Percentiles rank a stretch among this genome's conserved stretches.
Evolutionary conservation across 35 echinoderm and acorn worm species (phyloP).

Genomic region (Chiridota heheva): DNA sequence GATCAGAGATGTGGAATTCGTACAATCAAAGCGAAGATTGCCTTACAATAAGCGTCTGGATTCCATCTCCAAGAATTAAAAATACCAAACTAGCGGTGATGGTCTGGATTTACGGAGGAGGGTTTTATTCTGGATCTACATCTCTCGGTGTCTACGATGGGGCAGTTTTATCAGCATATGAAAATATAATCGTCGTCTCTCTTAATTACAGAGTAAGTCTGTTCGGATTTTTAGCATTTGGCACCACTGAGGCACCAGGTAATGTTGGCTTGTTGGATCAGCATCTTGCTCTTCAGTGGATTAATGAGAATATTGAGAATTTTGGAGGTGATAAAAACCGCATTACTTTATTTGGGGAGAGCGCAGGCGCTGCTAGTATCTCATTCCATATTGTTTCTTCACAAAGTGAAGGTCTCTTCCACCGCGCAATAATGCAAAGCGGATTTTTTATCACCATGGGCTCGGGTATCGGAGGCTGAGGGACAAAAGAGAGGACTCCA

Average conservation of each 20-base stretch:
- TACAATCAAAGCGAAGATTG: slow-evolving; percentile 72
- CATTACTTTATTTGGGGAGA: slow-evolving; percentile 89
- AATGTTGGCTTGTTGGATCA: slow-evolving; percentile 86
- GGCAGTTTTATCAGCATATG: slow-evolving; percentile 64
- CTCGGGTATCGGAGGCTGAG: slow-evolving; percentile 53
- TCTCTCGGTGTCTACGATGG: slow-evolving; percentile 91
- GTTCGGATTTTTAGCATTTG: slow-evolving; percentile 83
- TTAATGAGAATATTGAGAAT: slow-evolving; percentile 73
- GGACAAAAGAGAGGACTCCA: slow-evolving; percentile 49
- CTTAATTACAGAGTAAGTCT: slow-evolving; percentile 88
- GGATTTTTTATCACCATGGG: slow-evolving; percentile 70
- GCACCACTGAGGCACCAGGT: slow-evolving; percentile 63
- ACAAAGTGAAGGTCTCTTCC: slow-evolving; percentile 57
- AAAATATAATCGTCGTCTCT: slow-evolving; percentile 82
- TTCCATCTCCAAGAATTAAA: slow-evolving; percentile 43
- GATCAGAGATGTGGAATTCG: slow-evolving; percentile 72
- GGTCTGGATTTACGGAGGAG: slow-evolving; percentile 93
- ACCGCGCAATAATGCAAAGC: slow-evolving; percentile 83
- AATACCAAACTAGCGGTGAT: slow-evolving; percentile 58
- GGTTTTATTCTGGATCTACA: slow-evolving; percentile 67
- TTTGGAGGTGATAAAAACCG: slow-evolving; percentile 77
- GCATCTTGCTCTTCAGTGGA: slow-evolving; percentile 68
- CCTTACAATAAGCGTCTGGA: slow-evolving; percentile 79
- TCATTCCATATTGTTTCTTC: slow-evolving; percentile 74
- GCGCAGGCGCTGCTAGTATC: slow-evolving; percentile 88